Base-by-base conservation (phyloP, 2,888 invertebrate genomes). In the Eupithecia pulchellata region DNA sequence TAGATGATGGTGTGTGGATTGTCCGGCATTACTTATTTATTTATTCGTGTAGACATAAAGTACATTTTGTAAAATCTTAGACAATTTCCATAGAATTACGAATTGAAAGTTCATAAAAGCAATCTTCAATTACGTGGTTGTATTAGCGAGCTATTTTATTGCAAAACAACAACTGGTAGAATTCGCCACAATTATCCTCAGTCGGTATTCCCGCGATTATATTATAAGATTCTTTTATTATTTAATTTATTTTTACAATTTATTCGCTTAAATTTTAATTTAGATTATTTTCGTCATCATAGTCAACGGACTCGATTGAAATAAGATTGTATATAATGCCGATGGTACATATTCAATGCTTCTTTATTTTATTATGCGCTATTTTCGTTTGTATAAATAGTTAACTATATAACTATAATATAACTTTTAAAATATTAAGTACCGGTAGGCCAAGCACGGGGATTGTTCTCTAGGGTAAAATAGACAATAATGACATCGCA, bases 231-330 rank as follows among this genome's bases (percentile, higher is more conserved):
- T 47, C n/a, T 42, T 8, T 9, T 20, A 20, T 3, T 3, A n/a
- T 9, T 3, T 20, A 20, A n/a, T 20, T 9, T 9, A 47, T 47
- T 47, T 20, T 47, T 20, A 20, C n/a, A 1, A 47, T n/a, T n/a
- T n/a, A n/a, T n/a, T n/a, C n/a, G n/a, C n/a, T n/a, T n/a, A n/a
- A n/a, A n/a, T n/a, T n/a, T n/a, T n/a, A n/a, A n/a, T n/a, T n/a
- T n/a, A n/a, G n/a, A n/a, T n/a, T n/a, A 20, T 20, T 47, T 71
- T 74, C 60, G 61, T 74, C 62, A 47, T 20, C 39, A 36, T 58
- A 17, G 86, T 81, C 85, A 81, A 81, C 79, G 83, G 85, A 84
- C 85, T 82, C 75, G 73, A 78, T 79, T 73, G 55, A 77, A 82
- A 78, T 82, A 78, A 73, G 70, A 81, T 74, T 84, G 83, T 84